A percentile compares a stretch with the other conserved stretches of the same genome.
Evolutionary conservation across 2,797 vertebrate species (phyloP).

Genomic region (Rhyacichthys aspro): DNA sequence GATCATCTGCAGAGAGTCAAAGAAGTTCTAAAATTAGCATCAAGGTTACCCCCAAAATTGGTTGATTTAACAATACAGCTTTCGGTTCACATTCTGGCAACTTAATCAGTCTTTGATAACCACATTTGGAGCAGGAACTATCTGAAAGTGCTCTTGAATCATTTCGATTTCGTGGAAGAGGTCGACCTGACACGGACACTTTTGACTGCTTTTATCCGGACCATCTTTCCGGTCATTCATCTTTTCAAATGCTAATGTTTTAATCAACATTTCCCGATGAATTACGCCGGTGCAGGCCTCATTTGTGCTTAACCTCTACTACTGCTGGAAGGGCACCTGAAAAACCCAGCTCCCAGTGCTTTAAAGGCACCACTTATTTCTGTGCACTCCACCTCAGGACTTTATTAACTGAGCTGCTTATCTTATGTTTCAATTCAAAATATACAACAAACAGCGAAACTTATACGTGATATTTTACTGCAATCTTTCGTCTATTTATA

Average conservation of each 20-base stretch:
- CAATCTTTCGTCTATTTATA: no score
- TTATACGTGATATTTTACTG: no score
- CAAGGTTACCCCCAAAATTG: slow-evolving; percentile 9
- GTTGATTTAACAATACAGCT: slow-evolving; percentile 1
- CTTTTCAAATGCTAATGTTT: slow-evolving; percentile 79
- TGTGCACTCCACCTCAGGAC: slow-evolving; percentile 4
- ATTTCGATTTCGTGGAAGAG: slow-evolving; percentile 41
- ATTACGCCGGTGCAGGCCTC: slow-evolving; percentile 53
- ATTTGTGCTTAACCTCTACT: slow-evolving; percentile 68
- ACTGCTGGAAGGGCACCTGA: slow-evolving; percentile 47
- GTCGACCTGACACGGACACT: slow-evolving; percentile 59
- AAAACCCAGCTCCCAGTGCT: slow-evolving; percentile 11
- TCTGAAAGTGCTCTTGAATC: slow-evolving; percentile 30
- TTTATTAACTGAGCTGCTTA: slow-evolving; percentile 6
- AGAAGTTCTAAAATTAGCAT: slow-evolving; percentile 7
- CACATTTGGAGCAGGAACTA: slow-evolving; percentile 31
- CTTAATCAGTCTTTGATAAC: slow-evolving; percentile 40
- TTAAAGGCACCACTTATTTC: slow-evolving; percentile 6
- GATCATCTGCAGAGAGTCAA: slow-evolving; percentile 24
- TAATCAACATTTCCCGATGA: slow-evolving; percentile 71
- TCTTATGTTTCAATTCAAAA: no score
- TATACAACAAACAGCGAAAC: no score
- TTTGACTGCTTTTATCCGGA: slow-evolving; percentile 70
- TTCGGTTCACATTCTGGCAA: neutral
- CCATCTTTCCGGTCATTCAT: slow-evolving; percentile 70